Percentiles rank a stretch among this genome's conserved stretches.
These are phyloP conservation scores for Odontophorus gujanensis DNA, from an alignment of 2,113 vertebrate genomes.

Conservation along the genomic window DNA sequence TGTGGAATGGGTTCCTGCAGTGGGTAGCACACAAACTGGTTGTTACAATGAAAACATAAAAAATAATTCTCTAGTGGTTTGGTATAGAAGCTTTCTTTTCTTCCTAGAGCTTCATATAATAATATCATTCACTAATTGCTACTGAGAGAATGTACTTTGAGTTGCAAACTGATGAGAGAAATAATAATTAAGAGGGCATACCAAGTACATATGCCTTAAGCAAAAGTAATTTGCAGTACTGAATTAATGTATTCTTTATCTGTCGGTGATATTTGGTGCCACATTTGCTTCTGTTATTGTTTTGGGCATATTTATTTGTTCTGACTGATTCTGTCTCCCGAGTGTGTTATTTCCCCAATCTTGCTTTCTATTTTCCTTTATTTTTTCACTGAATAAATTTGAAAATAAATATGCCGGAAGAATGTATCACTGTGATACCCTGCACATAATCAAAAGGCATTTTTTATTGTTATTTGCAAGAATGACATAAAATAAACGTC, in stretches of 20 bases:
- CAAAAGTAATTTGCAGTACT: conserved; percentile 68
- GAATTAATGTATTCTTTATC: conserved; percentile 68
- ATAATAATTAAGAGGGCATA: conserved; percentile 71
- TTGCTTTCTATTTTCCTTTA: neutral
- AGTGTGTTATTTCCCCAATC: conserved; percentile 27
- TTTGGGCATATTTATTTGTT: conserved; percentile 71
- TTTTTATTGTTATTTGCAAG: neutral
- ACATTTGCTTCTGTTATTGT: conserved; percentile 60
- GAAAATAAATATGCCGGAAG: conserved; percentile 50
- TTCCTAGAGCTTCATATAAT: conserved; percentile 20
- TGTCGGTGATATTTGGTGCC: conserved; percentile 56
- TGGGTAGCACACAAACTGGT: neutral
- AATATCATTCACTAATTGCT: conserved; percentile 42
- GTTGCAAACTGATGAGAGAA: conserved; percentile 67
- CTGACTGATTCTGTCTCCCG: conserved; percentile 56
- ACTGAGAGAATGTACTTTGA: conserved; percentile 60
- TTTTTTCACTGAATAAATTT: neutral
- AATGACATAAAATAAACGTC: neutral
- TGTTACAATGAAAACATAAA: neutral
- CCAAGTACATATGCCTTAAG: conserved; percentile 68
- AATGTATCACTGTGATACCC: neutral
- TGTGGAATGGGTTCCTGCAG: neutral
- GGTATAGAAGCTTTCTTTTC: neutral
- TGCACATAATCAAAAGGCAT: neutral
- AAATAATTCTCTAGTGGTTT: neutral